Base-by-base conservation (phyloP, 2,797 vertebrate species). In the Enteromius viviparus region DNA sequence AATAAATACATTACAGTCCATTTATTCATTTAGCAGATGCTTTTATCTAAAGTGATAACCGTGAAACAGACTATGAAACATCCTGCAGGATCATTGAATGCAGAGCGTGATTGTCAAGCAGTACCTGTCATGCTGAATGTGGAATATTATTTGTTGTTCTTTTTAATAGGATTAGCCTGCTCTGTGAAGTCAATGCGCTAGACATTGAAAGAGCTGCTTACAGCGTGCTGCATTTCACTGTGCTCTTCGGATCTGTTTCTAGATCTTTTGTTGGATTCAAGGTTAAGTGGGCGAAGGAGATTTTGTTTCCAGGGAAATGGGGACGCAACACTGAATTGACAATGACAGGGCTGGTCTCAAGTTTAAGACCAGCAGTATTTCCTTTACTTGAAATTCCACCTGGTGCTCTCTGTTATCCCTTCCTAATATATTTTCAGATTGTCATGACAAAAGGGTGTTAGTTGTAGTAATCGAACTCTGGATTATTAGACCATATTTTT, bases 121-220 rank as follows among this genome's bases (percentile, higher is more conserved):
- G 1, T 21, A 68, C 19, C 47, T 78, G 75, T 74, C 72, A 68
- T 66, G 26, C 64, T 79, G 23, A 86, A 66, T 81, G 83, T 21
- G 82, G 84, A 87, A 87, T 80, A 85, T 86, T 64, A 26, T 90
- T 72, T 87, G 83, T 77, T 75, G 78, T 55, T 32, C 42, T 72
- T 76, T 80, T 17, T 90, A 89, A 92, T 87, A 91, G 87, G 90
- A 90, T 91, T 90, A 89, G 58, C 84, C 81, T 74, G 70, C 78
- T 80, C 5, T 83, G 68, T 85, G 40, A 72, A 78, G 74, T 60
- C 29, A 83, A 76, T 80, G 85, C 70, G 80, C 14, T n/a, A 29
- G 12, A 68, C 71, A 58, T 60, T 84, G 83, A 87, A 84, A 45
- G 53, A 71, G 60, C 82, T 81, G 87, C 80, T 75, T 85, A 82